phyloP scores from a whole-genome alignment of 92 coral and sea anemone species.

The Chrysogorgia sp. region DNA sequence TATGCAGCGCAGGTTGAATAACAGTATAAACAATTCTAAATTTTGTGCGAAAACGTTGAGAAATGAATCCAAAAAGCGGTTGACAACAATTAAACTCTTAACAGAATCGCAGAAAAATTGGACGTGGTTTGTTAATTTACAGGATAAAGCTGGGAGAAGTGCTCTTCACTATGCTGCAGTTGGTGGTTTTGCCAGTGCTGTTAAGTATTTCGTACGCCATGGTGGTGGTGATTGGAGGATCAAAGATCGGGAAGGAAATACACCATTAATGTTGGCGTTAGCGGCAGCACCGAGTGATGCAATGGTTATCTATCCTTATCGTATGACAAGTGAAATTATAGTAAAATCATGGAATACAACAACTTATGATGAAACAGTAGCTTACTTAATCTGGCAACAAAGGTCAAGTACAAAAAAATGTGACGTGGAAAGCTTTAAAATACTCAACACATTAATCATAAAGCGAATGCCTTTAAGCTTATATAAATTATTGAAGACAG shows the following conservation, averaged over 20 bases:
- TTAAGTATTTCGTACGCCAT: constrained; percentile 36
- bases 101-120: neutral
- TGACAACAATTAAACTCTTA: constrained; percentile 20
- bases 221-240: constrained; percentile 21
- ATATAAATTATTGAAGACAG: constrained; percentile 11
- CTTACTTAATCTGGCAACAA: constrained; percentile 1
- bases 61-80: constrained; percentile 5
- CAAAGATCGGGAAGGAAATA: constrained; percentile 46
- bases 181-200: constrained; percentile 61
- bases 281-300: constrained; percentile 9
- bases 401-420: neutral
- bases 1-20: too few species aligned
- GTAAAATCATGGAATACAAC: neutral
- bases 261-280: constrained; percentile 52
- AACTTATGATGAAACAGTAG: constrained; percentile 16
- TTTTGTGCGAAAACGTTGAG: too few species aligned
- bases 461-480: constrained; percentile 31
- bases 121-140: neutral
- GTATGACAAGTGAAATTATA: neutral
- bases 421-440: neutral
- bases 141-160: constrained; percentile 58
- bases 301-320: neutral
- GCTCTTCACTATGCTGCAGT: constrained; percentile 65
- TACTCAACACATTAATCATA: neutral
- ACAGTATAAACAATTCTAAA: neutral